Evolutionary conservation across 2,888 invertebrate genomes (phyloP).

Genomic region (Dasysyrphus tricinctus): DNA sequence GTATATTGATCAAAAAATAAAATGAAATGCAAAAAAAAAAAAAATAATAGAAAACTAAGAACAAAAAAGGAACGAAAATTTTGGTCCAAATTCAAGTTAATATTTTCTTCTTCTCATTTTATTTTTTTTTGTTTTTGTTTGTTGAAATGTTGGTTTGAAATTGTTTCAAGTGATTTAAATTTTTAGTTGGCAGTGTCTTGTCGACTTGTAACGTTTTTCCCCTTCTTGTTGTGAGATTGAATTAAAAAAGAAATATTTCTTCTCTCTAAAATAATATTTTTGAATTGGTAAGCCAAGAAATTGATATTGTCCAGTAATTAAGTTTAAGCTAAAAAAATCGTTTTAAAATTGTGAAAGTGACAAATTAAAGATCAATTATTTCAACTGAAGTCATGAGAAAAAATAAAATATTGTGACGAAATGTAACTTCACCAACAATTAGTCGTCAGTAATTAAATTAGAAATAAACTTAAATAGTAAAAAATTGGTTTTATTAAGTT

Average conservation of each 20-base stretch:
- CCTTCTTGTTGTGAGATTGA: slow-evolving; percentile 10
- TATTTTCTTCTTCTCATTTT: slow-evolving; percentile 3
- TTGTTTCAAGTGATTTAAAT: slow-evolving; percentile 54
- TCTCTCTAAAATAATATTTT: slow-evolving; percentile 25
- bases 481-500: too few species aligned
- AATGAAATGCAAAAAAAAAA: slow-evolving; percentile 16
- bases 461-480: not conserved
- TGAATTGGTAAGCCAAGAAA: slow-evolving; percentile 46
- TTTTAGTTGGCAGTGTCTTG: slow-evolving; percentile 69
- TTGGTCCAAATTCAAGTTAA: slow-evolving; percentile 26
- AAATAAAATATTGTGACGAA: not conserved
- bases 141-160: slow-evolving; percentile 48
- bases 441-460: not conserved
- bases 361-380: not conserved
- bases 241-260: not conserved
- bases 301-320: not conserved
- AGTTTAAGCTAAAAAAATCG: not conserved
- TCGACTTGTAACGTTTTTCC: slow-evolving; percentile 58
- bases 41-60: slow-evolving; percentile 7
- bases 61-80: slow-evolving; percentile 29
- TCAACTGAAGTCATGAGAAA: not conserved
- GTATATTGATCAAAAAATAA: slow-evolving; percentile 11
- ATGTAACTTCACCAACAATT: not conserved
- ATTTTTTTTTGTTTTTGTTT: not conserved
- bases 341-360: slow-evolving; percentile 5